Percentiles rank a stretch among this genome's conserved stretches.
These are phyloP conservation scores for Epiblema foenella DNA, from an alignment of 2,888 invertebrate genomes.

Conservation along the genomic window DNA sequence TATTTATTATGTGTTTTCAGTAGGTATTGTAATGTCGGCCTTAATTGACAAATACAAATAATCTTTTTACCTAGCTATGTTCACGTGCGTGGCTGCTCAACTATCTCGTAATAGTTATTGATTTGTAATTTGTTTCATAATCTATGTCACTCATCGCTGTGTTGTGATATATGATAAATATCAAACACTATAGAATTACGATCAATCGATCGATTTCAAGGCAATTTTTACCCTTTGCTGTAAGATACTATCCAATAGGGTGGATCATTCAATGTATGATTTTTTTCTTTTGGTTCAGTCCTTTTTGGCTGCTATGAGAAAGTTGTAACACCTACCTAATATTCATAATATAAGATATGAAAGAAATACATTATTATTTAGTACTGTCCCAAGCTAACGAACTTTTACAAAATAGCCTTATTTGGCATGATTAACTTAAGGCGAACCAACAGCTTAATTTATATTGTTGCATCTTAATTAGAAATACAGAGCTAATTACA, in stretches of 20 bases:
- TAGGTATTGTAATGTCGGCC: not conserved
- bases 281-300: no score
- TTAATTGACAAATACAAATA: not conserved
- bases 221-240: not conserved
- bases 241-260: not conserved
- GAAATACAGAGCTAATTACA: no score
- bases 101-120: slow-evolving; percentile 16
- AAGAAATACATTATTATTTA: no score
- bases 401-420: no score
- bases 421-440: no score
- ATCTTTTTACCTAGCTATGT: not conserved
- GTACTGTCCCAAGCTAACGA: no score
- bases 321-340: no score
- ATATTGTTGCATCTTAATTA: no score
- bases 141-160: slow-evolving; percentile 2
- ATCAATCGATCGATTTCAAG: not conserved
- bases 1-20: not conserved
- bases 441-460: no score
- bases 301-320: no score
- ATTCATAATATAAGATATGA: no score
- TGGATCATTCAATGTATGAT: no score
- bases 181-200: not conserved
- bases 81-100: not conserved
- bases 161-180: not conserved
- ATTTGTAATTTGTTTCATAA: slow-evolving; percentile 36